Evolutionary conservation across 2,113 vertebrate genomes (phyloP).

Genomic region (Chrysemys picta): DNA sequence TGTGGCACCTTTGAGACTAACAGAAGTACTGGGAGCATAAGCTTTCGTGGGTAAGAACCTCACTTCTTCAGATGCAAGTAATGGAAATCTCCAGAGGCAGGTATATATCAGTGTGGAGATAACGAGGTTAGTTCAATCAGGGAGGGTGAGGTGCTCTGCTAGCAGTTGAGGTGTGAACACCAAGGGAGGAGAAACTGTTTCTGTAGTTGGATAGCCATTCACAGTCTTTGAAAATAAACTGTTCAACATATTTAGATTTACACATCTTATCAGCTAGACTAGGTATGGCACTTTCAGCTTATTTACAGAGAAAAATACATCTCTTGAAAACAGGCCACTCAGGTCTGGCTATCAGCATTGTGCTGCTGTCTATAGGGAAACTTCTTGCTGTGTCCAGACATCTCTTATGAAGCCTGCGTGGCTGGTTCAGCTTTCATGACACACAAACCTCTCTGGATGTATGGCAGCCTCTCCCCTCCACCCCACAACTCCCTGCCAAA

Average conservation of each 20-base stretch:
- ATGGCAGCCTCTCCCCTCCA: too few relatives aligned
- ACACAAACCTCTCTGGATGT: neutral
- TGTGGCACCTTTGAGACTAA: too few relatives aligned
- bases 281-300: neutral
- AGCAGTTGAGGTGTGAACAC: too few relatives aligned
- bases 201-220: too few relatives aligned
- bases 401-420: neutral
- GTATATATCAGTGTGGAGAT: too few relatives aligned
- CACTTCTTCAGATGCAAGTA: too few relatives aligned
- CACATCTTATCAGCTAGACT: neutral
- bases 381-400: neutral
- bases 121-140: too few relatives aligned
- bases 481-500: neutral
- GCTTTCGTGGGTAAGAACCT: too few relatives aligned
- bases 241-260: neutral
- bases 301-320: neutral
- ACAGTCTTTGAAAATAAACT: neutral
- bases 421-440: neutral
- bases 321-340: rapidly evolving
- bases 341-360: neutral
- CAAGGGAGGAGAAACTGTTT: too few relatives aligned
- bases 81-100: too few relatives aligned
- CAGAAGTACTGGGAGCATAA: too few relatives aligned
- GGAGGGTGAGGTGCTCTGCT: too few relatives aligned
- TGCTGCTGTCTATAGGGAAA: neutral